Evolutionary conservation across 2,797 vertebrate genomes (phyloP).

Genomic region (Urophycis tenuis): DNA sequence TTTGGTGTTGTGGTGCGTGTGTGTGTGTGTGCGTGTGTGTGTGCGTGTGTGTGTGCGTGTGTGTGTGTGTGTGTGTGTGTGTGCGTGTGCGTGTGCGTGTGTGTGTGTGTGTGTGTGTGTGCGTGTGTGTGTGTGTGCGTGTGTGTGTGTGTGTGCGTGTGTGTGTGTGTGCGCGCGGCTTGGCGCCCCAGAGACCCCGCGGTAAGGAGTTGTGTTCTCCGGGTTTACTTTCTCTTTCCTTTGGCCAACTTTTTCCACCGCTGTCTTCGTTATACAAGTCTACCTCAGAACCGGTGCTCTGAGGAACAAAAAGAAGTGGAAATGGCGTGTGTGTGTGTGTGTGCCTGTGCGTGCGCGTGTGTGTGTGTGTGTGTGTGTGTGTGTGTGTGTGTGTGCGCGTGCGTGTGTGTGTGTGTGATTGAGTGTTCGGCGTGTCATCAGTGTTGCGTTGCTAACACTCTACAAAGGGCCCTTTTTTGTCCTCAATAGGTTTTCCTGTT

Average conservation of each 20-base stretch:
- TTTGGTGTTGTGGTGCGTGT: slow-evolving; percentile 50
- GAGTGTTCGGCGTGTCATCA: background rate
- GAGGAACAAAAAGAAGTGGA: background rate
- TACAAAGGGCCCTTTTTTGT: background rate
- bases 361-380: too few species aligned
- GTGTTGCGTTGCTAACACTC: background rate
- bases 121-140: background rate
- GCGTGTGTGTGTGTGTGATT: background rate
- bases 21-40: background rate
- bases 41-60: background rate
- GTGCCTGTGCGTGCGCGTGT: too few species aligned
- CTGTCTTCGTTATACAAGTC: background rate
- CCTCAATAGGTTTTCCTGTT: background rate
- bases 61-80: slow-evolving; percentile 34
- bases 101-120: too few species aligned
- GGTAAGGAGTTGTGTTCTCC: background rate
- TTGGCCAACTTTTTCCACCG: background rate
- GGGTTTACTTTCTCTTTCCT: background rate
- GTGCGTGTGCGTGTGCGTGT: slow-evolving; percentile 42
- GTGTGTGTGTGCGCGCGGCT: background rate
- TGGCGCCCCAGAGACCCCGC: background rate
- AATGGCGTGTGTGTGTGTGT: background rate
- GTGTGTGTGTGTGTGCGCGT: too few species aligned
- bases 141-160: too few species aligned
- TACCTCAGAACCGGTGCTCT: too few species aligned